phyloP scores from a whole-genome alignment of 1,140 invertebrate genomes.

The Mercenaria mercenaria region DNA sequence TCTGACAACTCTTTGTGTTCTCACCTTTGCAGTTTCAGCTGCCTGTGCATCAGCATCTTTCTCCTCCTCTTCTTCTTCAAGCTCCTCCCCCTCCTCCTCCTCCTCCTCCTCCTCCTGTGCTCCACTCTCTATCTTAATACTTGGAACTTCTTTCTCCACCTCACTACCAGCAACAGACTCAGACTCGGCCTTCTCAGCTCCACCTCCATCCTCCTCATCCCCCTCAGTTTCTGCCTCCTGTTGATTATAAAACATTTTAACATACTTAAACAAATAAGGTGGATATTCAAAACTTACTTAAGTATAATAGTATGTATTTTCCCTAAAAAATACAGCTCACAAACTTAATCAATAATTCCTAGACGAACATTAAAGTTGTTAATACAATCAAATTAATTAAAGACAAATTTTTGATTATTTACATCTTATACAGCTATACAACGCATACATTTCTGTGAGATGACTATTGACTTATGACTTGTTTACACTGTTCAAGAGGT shows the following conservation, averaged over 20 bases:
- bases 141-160: slow-evolving; percentile 61
- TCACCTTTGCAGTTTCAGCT: slow-evolving; percentile 75
- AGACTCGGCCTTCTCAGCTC: slow-evolving; percentile 66
- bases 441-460: no score
- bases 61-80: slow-evolving; percentile 66
- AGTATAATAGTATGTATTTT: no score
- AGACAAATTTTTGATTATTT: no score
- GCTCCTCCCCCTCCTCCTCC: slow-evolving; percentile 71
- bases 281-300: no score
- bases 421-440: no score
- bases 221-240: slow-evolving; percentile 55
- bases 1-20: background rate
- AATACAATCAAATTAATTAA: no score
- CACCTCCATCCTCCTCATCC: slow-evolving; percentile 63
- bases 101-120: slow-evolving; percentile 70
- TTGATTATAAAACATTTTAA: background rate
- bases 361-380: no score
- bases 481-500: no score
- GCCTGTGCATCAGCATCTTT: slow-evolving; percentile 51
- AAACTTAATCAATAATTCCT: no score
- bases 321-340: no score
- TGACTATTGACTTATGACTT: no score
- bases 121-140: slow-evolving; percentile 55
- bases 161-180: slow-evolving; percentile 65
- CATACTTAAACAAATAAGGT: slow-evolving; percentile 66